Percentiles rank a stretch among this genome's conserved stretches.
Conservation (phyloP, 2,113 vertebrate genomes). For the Scomber colias region DNA sequence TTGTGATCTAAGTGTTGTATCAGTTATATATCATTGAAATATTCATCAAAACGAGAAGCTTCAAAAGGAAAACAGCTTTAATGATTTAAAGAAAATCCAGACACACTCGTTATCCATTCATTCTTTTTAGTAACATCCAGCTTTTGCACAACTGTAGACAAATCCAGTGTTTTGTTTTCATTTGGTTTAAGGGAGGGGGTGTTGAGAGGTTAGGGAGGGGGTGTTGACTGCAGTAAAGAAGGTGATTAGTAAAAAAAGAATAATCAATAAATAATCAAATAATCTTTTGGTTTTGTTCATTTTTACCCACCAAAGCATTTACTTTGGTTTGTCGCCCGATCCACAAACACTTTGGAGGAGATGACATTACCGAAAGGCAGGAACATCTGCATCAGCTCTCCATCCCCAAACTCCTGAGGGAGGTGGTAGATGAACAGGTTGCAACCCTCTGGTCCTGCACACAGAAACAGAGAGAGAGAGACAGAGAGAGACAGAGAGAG, state of each 20-base stretch:
- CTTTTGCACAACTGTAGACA: constrained; percentile 62
- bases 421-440: constrained; percentile 99
- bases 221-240: constrained; percentile 79
- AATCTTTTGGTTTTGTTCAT: constrained; percentile 94
- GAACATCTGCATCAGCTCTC: constrained; percentile 99
- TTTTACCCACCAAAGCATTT: constrained; percentile 99
- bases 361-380: constrained; percentile 99
- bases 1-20: neutral
- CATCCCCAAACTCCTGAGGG: constrained; percentile 99
- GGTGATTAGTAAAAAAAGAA: constrained; percentile 88
- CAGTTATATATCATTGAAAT: constrained; percentile 1
- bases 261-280: constrained; percentile 92
- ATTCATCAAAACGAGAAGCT: constrained; percentile 20
- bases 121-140: constrained; percentile 38
- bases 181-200: constrained; percentile 47
- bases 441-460: constrained; percentile 97
- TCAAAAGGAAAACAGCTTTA: constrained; percentile 37
- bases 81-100: constrained; percentile 28
- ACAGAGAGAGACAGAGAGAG: constrained; percentile 26
- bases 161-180: constrained; percentile 38
- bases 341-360: constrained; percentile 99
- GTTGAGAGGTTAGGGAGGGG: constrained; percentile 53
- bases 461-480: constrained; percentile 47
- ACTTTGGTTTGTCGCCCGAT: constrained; percentile 99
- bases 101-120: constrained; percentile 33